phyloP scores from a whole-genome alignment of 2,797 vertebrate species.

The Leptoclinus maculatus region DNA sequence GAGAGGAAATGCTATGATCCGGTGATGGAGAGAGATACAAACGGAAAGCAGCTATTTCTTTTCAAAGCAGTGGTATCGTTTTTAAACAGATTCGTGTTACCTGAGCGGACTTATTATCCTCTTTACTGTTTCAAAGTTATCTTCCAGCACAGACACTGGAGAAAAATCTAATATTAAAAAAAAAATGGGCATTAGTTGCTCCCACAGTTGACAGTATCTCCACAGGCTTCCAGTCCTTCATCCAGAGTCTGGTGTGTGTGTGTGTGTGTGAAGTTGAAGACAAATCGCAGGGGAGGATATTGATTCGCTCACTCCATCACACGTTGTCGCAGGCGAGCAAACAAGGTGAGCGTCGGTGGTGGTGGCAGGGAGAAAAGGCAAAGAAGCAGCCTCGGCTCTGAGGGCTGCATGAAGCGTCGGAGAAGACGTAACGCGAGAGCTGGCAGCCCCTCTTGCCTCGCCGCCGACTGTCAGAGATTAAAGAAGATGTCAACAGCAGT shows the following conservation, averaged over 20 bases:
- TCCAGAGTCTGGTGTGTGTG: conserved; percentile 40
- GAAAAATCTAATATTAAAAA: conserved; percentile 4
- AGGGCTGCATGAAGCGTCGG: conserved; percentile 74
- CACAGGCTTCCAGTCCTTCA: conserved; percentile 42
- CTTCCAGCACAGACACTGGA: conserved; percentile 22
- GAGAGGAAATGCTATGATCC: conserved; percentile 38
- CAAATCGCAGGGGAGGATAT: conserved; percentile 65
- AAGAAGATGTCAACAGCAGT: conserved; percentile 85
- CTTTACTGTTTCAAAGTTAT: conserved; percentile 49
- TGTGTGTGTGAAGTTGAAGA: conserved; percentile 34
- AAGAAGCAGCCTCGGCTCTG: conserved; percentile 53
- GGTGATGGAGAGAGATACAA: conserved; percentile 30
- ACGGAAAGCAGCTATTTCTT: conserved; percentile 37
- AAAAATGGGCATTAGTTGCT: conserved; percentile 35
- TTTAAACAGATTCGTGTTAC: conserved; percentile 48
- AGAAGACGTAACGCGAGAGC: conserved; percentile 70
- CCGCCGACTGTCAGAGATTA: conserved; percentile 81
- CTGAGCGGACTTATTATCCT: conserved; percentile 33
- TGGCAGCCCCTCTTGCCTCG: conserved; percentile 60
- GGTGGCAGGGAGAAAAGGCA: conserved; percentile 53
- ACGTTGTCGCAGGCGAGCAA: conserved; percentile 59
- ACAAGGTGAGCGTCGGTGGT: conserved; percentile 67
- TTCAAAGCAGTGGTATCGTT: conserved; percentile 33
- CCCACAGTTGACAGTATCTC: conserved; percentile 45
- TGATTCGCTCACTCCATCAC: conserved; percentile 68